Conservation (phyloP, 1,140 invertebrate genomes). For the Anthonomus grandis region DNA sequence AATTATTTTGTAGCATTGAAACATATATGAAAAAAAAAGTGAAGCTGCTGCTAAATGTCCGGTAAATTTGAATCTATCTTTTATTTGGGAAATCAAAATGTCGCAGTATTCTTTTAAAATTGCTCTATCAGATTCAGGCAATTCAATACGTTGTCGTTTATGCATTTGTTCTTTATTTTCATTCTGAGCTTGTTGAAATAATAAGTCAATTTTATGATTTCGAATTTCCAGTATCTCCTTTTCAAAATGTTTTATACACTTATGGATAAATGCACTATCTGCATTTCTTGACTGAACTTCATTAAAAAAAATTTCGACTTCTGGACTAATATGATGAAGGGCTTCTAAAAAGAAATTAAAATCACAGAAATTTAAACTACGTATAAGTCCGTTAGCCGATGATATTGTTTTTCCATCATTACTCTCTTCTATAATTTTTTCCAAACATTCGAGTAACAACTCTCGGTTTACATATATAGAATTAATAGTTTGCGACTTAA, state of each 20-base stretch:
- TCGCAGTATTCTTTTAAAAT: too few species aligned
- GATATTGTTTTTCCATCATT: background rate
- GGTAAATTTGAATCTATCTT: background rate
- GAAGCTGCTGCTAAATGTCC: background rate
- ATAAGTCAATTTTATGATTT: background rate
- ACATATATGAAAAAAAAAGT: background rate
- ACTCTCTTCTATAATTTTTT: background rate
- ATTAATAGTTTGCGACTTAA: constrained; percentile 6
- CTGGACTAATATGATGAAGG: constrained; percentile 22
- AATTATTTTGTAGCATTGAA: background rate
- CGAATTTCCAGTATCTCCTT: background rate
- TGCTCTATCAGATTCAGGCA: too few species aligned
- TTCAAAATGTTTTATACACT: background rate
- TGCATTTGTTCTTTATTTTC: too few species aligned
- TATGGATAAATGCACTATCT: background rate
- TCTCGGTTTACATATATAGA: constrained; percentile 12
- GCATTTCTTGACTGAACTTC: constrained; percentile 18
- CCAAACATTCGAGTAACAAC: constrained; percentile 3
- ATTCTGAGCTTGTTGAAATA: too few species aligned
- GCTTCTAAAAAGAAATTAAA: constrained; percentile 13
- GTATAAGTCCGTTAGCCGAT: background rate
- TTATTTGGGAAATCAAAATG: too few species aligned
- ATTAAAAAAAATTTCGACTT: constrained; percentile 19
- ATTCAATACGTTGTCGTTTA: too few species aligned
- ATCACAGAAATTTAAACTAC: constrained; percentile 6